phyloP scores from a whole-genome alignment of 2,797 vertebrate species.

The Danio jaintianensis region DNA sequence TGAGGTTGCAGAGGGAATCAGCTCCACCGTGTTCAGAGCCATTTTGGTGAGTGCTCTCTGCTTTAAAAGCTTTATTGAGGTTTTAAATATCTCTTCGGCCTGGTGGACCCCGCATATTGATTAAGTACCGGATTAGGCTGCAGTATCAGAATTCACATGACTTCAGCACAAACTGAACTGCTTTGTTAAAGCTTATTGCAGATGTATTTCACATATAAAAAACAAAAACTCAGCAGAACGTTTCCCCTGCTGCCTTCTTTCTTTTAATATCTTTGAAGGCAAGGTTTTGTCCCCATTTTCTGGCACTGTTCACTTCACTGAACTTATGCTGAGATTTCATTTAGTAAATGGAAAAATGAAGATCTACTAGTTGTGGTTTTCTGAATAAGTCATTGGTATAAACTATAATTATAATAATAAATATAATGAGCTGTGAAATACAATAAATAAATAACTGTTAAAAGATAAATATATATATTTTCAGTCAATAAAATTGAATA shows the following conservation, averaged over 20 bases:
- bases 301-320: neutral
- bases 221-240: constrained; percentile 9
- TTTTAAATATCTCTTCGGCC: constrained; percentile 25
- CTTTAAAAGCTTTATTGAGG: constrained; percentile 29
- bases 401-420: no score
- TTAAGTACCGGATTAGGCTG: constrained; percentile 49
- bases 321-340: neutral
- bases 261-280: constrained; percentile 1
- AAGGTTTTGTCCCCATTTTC: neutral
- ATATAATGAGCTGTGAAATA: no score
- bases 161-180: constrained; percentile 27
- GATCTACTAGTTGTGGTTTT: no score
- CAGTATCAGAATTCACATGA: constrained; percentile 35
- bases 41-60: constrained; percentile 88
- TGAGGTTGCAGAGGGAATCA: constrained; percentile 98
- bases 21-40: constrained; percentile 96
- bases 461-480: no score
- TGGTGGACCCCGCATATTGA: constrained; percentile 43
- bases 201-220: constrained; percentile 5
- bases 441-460: no score
- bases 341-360: no score
- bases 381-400: no score
- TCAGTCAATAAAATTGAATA: no score
- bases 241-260: neutral
- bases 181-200: constrained; percentile 16